Evolutionary conservation across 2,888 invertebrate genomes (phyloP), one percentile per base, ranked within the genome.

Genomic region (Drosophila quinaria): DNA sequence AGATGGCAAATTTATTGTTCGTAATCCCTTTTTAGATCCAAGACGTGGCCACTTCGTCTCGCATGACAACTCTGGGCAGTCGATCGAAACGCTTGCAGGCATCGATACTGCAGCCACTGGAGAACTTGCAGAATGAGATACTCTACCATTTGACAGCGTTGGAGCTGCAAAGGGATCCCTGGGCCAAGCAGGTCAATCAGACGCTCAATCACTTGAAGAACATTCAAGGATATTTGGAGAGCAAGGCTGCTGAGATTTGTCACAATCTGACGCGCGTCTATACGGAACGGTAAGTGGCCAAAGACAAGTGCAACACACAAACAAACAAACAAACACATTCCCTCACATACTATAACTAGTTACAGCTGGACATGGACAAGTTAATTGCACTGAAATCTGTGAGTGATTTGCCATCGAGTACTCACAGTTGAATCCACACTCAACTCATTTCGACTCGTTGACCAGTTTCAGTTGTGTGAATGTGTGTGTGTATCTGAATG

Each of bases 181-280:
- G 96, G 84, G 95, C 95, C 74, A 94, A 94, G 70, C 95, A 96
- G 92, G 92, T 93, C 67, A 96, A 96, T 91, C 95, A 96, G 80
- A 96, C 96, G 0, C 93, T 96, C 6, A 95, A 95, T 63, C 96
- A 96, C 89, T 94, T 97, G 78, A 95, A 95, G 84, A 95, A 95
- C n/a, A 95, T 96, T 50, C 96, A 97, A 91, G 95, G 94, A 90
- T 96, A 95, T 92, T 94, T 97, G 71, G 95, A 96, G 84, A 95
- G 95, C 87, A 95, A 96, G 81, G 96, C 96, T 35, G 94, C 94
- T 54, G 94, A 95, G 79, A 95, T 96, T 81, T 95, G 96, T 58
- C 94, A 94, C 82, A 94, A 95, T 94, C 95, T 95, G 92, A 93
- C 93, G 81, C 90, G 89, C 58, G 67, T 83, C 70, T 93, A 92